Conservation (phyloP, 2,797 vertebrate genomes). For the Parotocinclus haroldoi region DNA sequence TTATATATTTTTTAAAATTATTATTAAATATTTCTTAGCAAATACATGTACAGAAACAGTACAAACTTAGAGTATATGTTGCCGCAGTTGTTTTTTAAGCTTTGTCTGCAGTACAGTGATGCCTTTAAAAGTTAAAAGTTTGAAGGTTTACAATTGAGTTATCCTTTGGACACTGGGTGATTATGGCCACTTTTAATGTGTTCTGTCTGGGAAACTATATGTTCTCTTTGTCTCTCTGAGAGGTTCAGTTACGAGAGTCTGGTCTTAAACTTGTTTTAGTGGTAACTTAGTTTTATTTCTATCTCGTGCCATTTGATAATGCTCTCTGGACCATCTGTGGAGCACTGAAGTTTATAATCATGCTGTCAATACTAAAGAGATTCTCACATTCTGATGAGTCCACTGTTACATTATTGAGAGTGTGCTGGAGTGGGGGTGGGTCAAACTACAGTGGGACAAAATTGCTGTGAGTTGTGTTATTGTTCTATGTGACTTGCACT, state of each 20-base stretch:
- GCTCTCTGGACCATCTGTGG: conserved; percentile 36
- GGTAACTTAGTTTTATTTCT: conserved; percentile 43
- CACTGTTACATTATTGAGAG: conserved; percentile 33
- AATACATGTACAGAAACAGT: too few species aligned
- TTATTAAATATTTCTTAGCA: too few species aligned
- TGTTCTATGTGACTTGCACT: conserved; percentile 4
- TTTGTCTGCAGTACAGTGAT: background rate
- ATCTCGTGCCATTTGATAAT: conserved; percentile 31
- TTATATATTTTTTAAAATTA: too few species aligned
- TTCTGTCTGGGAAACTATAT: background rate
- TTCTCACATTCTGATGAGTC: conserved; percentile 29
- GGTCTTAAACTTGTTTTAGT: conserved; percentile 42
- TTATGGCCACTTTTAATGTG: conserved; percentile 15
- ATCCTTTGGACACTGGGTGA: conserved; percentile 1
- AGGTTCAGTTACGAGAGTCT: background rate
- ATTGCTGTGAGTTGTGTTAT: background rate
- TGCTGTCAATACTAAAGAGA: conserved; percentile 33
- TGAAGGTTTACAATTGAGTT: conserved; percentile 8
- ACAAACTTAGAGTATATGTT: too few species aligned
- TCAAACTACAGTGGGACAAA: conserved; percentile 19
- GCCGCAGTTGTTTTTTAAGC: background rate
- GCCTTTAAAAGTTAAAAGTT: conserved; percentile 3
- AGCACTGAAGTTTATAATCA: conserved; percentile 27
- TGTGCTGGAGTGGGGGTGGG: background rate
- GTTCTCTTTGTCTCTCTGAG: background rate